Percentiles rank a stretch among this genome's conserved stretches.
phyloP scores from a whole-genome alignment of 2,888 invertebrate species.

The Buathra laborator region DNA sequence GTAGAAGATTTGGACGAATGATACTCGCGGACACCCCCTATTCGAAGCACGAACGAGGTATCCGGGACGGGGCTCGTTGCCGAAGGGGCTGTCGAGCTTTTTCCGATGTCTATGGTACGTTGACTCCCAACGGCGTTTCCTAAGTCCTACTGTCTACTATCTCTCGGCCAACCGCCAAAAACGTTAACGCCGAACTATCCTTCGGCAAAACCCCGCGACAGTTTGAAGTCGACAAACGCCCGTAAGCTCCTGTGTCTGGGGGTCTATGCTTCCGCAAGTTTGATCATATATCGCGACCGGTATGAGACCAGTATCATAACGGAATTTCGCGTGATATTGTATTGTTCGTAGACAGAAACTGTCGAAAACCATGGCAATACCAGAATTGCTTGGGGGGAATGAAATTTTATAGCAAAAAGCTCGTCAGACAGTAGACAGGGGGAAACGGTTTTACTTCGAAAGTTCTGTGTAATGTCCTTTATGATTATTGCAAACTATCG shows the following conservation, averaged over 20 bases:
- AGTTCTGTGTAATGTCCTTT: constrained; percentile 2
- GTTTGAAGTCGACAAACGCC: constrained; percentile 64
- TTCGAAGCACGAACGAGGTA: constrained; percentile 63
- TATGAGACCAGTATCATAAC: constrained; percentile 33
- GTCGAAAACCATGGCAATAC: constrained; percentile 17
- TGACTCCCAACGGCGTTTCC: constrained; percentile 29
- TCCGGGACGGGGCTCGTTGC: constrained; percentile 36
- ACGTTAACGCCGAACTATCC: constrained; percentile 50
- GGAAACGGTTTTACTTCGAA: neutral
- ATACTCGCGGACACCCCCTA: constrained; percentile 51
- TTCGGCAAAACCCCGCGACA: constrained; percentile 50
- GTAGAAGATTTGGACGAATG: constrained; percentile 59
- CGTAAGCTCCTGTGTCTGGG: constrained; percentile 12
- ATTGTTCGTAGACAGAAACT: neutral
- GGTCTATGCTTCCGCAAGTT: constrained; percentile 55
- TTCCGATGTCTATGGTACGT: constrained; percentile 40
- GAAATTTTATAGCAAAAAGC: constrained; percentile 27
- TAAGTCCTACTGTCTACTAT: constrained; percentile 30
- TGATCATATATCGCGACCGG: constrained; percentile 31
- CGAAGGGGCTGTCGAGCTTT: constrained; percentile 56
- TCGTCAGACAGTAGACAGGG: neutral
- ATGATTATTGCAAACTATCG: constrained; percentile 23
- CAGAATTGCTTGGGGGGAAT: neutral
- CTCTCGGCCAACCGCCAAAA: constrained; percentile 65
- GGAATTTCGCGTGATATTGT: constrained; percentile 42